Evolutionary conservation across 2,888 invertebrate species (phyloP).

Genomic region (Tromatobia lineatoria): DNA sequence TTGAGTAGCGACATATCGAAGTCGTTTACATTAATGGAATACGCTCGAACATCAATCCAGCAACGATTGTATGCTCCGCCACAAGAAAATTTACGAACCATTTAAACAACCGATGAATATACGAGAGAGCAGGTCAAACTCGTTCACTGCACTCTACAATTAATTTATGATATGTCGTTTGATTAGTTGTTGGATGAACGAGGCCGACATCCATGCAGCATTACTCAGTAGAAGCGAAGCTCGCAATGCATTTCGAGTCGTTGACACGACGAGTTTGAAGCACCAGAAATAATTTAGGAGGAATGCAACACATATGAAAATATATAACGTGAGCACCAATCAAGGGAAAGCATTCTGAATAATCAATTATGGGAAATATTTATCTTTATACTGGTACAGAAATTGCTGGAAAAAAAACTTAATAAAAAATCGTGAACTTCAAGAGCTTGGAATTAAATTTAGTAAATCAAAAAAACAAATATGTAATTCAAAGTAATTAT

Average conservation of each 20-base stretch:
- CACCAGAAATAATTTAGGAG: slow-evolving; percentile 4
- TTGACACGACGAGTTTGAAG: slow-evolving; percentile 35
- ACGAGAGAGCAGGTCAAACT: slow-evolving; percentile 61
- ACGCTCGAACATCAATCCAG: not conserved
- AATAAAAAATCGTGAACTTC: not conserved
- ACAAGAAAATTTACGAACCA: slow-evolving; percentile 70
- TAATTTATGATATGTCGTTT: slow-evolving; percentile 70
- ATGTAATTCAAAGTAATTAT: too few relatives aligned
- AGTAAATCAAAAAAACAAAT: too few relatives aligned
- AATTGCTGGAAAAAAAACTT: not conserved
- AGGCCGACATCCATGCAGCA: slow-evolving; percentile 35
- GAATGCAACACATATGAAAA: not conserved
- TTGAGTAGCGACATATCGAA: not conserved
- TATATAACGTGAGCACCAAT: not conserved
- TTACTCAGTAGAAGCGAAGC: slow-evolving; percentile 1
- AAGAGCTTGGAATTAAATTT: too few relatives aligned
- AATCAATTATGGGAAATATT: too few relatives aligned
- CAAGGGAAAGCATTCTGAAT: too few relatives aligned
- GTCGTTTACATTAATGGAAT: not conserved
- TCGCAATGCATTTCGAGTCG: slow-evolving; percentile 49
- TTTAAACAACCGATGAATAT: slow-evolving; percentile 71
- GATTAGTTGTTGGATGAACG: slow-evolving; percentile 46
- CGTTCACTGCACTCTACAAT: slow-evolving; percentile 51
- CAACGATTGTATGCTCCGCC: not conserved
- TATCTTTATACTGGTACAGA: not conserved